Conservation (phyloP, 1,140 invertebrate species). For the Chironomus striatipennis region DNA sequence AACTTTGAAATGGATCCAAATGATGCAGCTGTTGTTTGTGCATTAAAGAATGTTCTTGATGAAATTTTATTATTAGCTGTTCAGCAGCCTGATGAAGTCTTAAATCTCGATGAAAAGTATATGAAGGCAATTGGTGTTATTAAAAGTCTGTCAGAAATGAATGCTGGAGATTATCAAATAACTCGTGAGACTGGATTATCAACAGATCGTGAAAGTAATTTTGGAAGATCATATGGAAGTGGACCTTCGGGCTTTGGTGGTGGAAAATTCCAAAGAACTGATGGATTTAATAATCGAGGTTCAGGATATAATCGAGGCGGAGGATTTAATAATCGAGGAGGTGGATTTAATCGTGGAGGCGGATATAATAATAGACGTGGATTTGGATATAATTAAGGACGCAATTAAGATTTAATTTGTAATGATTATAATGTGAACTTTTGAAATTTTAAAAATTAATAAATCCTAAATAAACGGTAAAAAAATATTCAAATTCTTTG, state of each 20-base stretch:
- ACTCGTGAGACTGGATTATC: conserved; percentile 42
- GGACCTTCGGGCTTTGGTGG: conserved; percentile 28
- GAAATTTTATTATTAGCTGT: conserved; percentile 69
- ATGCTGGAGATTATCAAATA: conserved; percentile 61
- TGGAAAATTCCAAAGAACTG: not conserved
- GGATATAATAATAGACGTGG: not conserved
- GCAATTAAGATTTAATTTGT: too few relatives aligned
- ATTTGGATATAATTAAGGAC: not conserved
- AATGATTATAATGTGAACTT: too few relatives aligned
- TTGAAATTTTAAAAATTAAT: too few relatives aligned
- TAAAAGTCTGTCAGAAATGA: conserved; percentile 58
- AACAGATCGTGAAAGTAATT: conserved; percentile 30
- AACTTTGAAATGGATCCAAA: conserved; percentile 76
- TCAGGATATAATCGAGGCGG: not conserved
- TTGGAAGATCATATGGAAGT: conserved; percentile 27
- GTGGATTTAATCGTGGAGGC: not conserved
- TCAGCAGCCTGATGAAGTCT: conserved; percentile 62
- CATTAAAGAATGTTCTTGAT: conserved; percentile 81
- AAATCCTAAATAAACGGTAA: too few relatives aligned
- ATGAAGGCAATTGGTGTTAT: conserved; percentile 54
- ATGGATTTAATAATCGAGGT: not conserved
- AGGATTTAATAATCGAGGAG: not conserved
- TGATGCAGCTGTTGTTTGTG: conserved; percentile 70
- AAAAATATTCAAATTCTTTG: too few relatives aligned
- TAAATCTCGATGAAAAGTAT: conserved; percentile 46